These are phyloP conservation scores for Triplophysa bombifrons DNA, from an alignment of 2,797 vertebrate species.

Conservation along the genomic window DNA sequence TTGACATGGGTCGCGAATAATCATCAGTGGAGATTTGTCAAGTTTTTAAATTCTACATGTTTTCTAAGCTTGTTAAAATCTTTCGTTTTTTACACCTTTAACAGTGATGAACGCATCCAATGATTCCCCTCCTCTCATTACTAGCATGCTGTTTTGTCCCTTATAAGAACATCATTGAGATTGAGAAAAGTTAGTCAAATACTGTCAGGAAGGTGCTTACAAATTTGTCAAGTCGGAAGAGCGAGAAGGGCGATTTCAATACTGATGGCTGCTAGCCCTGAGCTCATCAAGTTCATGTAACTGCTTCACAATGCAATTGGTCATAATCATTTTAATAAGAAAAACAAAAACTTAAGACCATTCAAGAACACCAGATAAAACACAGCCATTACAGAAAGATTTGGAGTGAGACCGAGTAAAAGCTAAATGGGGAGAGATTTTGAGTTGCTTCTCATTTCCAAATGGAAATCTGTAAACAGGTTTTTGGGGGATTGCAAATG, in stretches of 20 bases:
- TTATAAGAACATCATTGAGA: slow-evolving; percentile 38
- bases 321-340: slow-evolving; percentile 56
- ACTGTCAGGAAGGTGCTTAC: slow-evolving; percentile 42
- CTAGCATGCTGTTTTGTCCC: slow-evolving; percentile 48
- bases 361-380: slow-evolving; percentile 66
- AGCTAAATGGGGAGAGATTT: slow-evolving; percentile 19
- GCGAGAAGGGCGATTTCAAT: slow-evolving; percentile 59
- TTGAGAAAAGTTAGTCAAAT: slow-evolving; percentile 43
- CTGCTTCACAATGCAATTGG: slow-evolving; percentile 60
- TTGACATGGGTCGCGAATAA: background rate
- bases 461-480: slow-evolving; percentile 44
- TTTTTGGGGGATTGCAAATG: slow-evolving; percentile 58
- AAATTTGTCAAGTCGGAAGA: slow-evolving; percentile 70
- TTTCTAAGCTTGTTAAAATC: slow-evolving; percentile 47
- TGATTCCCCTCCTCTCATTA: slow-evolving; percentile 30
- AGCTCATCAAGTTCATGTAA: slow-evolving; percentile 52
- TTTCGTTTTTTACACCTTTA: slow-evolving; percentile 14
- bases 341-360: slow-evolving; percentile 65
- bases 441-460: slow-evolving; percentile 27
- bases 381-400: slow-evolving; percentile 61
- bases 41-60: slow-evolving; percentile 17
- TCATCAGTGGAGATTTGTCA: slow-evolving; percentile 25
- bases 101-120: slow-evolving; percentile 12
- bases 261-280: slow-evolving; percentile 62
- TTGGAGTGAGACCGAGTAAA: slow-evolving; percentile 41